Evolutionary conservation across 2,888 invertebrate genomes (phyloP), one percentile per base, ranked within the genome.

Genomic region (Pristionchus arcanus): DNA sequence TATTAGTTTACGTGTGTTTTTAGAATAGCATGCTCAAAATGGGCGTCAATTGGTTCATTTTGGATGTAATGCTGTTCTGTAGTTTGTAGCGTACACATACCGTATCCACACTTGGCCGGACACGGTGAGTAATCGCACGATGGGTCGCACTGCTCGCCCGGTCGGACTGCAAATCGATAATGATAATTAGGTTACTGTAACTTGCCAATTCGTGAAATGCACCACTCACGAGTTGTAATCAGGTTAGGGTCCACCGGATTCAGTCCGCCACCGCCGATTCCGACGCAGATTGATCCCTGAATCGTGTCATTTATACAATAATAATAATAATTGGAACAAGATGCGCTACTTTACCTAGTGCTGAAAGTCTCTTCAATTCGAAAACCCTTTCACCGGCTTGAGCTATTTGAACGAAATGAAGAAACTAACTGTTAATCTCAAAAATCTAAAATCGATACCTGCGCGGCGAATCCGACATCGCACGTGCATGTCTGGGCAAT

Each of bases 101-200:
- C 59, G n/a, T 63, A 81, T 59, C 66, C 89, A 37, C 92, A 93
- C 71, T 90, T 88, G 68, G 92, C 92, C 0, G 92, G 87, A 89
- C 93, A 93, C 9, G 92, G 92, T 63, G 91, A 92, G 89, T 77
- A 93, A 34, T 92, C 91, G 71, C 94, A 94, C 37, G 91, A 90
- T 9, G 94, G 92, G 84, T 94, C 93, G 89, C 94, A 94, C 11
- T 87, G 90, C 68, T 92, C 92, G 13, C 94, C 94, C 15, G 94
- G 94, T 15, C 87, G 91, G 42, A 94, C 93, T 94, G 84, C 63
- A 92, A 87, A 34, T 37, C 55, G 16, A 37, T 77, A 19, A 37
- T 77, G 1, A n/a, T 19, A 31, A 11, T 53, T 83, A 83, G 19
- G 21, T 37, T 25, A 37, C 19, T 5, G 15, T n/a, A 49, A 81